These are phyloP conservation scores for Liparis tanakae DNA, from an alignment of 2,797 vertebrate species.

Conservation along the genomic window DNA sequence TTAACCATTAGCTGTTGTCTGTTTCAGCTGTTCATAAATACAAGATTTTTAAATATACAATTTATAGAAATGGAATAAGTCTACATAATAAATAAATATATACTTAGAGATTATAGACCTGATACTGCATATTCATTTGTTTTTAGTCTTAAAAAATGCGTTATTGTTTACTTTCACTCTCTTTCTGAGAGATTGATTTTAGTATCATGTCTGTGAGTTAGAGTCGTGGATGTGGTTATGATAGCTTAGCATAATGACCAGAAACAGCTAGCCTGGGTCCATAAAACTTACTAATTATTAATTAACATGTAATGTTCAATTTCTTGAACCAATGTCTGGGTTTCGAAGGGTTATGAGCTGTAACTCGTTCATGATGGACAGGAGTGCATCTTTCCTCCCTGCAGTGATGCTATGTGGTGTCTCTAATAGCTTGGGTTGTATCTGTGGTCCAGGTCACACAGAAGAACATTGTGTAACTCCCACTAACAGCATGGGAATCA, in stretches of 20 bases:
- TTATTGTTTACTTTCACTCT: background rate
- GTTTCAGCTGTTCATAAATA: conserved; percentile 9
- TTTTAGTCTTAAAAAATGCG: too few relatives aligned
- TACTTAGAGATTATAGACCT: too few relatives aligned
- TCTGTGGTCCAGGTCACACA: too few relatives aligned
- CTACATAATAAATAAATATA: background rate
- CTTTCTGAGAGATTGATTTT: background rate
- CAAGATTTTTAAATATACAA: background rate
- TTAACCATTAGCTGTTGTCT: conserved; percentile 17
- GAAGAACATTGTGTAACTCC: too few relatives aligned
- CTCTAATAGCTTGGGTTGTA: too few relatives aligned
- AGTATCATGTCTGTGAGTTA: background rate
- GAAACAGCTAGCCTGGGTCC: background rate
- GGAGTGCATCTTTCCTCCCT: too few relatives aligned
- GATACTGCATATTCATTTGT: too few relatives aligned
- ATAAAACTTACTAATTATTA: background rate
- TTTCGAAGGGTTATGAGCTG: too few relatives aligned
- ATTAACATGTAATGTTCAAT: background rate
- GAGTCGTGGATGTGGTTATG: background rate
- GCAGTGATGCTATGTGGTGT: too few relatives aligned
- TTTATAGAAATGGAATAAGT: background rate
- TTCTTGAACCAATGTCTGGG: too few relatives aligned
- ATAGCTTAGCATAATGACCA: background rate
- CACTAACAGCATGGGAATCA: too few relatives aligned
- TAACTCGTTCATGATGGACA: too few relatives aligned